Evolutionary conservation across 2,113 vertebrate species (phyloP), one percentile per base, ranked within the genome.

Genomic region (Odontophorus gujanensis): DNA sequence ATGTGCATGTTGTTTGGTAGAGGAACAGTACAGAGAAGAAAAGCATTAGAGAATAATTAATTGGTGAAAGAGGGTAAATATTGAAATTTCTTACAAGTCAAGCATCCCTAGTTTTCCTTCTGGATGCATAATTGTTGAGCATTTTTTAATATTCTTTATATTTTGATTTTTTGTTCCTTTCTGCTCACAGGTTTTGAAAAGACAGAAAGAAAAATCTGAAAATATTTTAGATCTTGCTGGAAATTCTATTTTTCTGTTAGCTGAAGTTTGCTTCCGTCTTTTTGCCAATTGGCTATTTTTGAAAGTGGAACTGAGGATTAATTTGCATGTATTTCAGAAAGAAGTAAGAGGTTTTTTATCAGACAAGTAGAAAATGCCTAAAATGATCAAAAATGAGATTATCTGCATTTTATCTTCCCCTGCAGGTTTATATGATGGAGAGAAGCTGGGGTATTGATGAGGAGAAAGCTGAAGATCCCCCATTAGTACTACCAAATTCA

Each of bases 11-110:
- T 73, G n/a, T 57, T 50, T 50, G 21, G 17, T 73, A 34, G 22
- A 57, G 26, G 48, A 10, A 2, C 43, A 0, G 1, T 20, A 22
- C 4, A 34, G 17, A 75, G 48, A 0, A 40, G 19, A 53, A 34
- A 16, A 77, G 5, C 2, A 59, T 13, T 7, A 74, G n/a, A 26
- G 55, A 81, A 81, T 8, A 83, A 47, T 13, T 53, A 82, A 58
- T n/a, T 85, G 8, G 55, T 40, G 28, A 85, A 67, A 53, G 19
- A 48, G 14, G 13, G 87, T 78, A 71, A 18, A 13, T 43, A 10
- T 47, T 78, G 7, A 78, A 15, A 47, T 38, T 87, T 53, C 1
- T 8, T 26, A 13, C 14, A 80, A 38, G 68, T 21, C 22, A 87
- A 79, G 7, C 6, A 50, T 25, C 10, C 4, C 25, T 21, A 19